A percentile compares a stretch with the other conserved stretches of the same genome.
These are phyloP conservation scores for Neotoma lepida DNA, from an alignment of 2,113 vertebrate genomes.

Conservation along the genomic window DNA sequence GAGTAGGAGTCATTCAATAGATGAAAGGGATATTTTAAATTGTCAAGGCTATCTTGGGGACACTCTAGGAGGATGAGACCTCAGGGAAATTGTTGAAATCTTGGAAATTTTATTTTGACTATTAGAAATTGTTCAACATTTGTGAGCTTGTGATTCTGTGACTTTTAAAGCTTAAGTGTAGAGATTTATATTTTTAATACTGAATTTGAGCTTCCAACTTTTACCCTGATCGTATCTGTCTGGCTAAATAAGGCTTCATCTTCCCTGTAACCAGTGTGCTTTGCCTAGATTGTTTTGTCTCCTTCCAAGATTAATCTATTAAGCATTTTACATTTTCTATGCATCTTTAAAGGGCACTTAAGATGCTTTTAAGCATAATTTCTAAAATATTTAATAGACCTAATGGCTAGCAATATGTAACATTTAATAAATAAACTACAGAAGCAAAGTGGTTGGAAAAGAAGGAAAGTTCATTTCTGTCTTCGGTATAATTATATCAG, in stretches of 20 bases:
- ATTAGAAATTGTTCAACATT: slow-evolving; percentile 27
- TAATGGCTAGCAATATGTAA: slow-evolving; percentile 54
- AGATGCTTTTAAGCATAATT: slow-evolving; percentile 56
- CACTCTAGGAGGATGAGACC: slow-evolving; percentile 56
- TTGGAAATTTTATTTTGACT: slow-evolving; percentile 59
- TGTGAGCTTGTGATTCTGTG: slow-evolving; percentile 25
- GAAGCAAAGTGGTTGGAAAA: slow-evolving; percentile 15
- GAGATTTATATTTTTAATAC: slow-evolving; percentile 59
- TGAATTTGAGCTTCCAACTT: slow-evolving; percentile 48
- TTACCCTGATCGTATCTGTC: slow-evolving; percentile 23
- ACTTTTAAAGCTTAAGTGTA: slow-evolving; percentile 6
- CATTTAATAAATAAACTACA: slow-evolving; percentile 56
- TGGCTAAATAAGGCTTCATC: slow-evolving; percentile 48
- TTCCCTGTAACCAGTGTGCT: slow-evolving; percentile 42
- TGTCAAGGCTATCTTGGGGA: slow-evolving; percentile 65
- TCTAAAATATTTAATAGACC: background rate
- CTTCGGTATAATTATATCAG: slow-evolving; percentile 44
- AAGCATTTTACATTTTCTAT: slow-evolving; percentile 61
- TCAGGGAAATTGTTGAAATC: slow-evolving; percentile 72
- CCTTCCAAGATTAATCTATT: slow-evolving; percentile 61
- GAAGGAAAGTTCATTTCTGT: slow-evolving; percentile 42
- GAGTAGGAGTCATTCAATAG: slow-evolving; percentile 72
- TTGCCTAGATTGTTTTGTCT: slow-evolving; percentile 7
- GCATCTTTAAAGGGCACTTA: slow-evolving; percentile 37
- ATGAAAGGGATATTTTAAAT: slow-evolving; percentile 71